Percentiles rank a stretch among this genome's conserved stretches.
phyloP scores from a whole-genome alignment of 2,113 vertebrate genomes.

The Anarrhichthys ocellatus region DNA sequence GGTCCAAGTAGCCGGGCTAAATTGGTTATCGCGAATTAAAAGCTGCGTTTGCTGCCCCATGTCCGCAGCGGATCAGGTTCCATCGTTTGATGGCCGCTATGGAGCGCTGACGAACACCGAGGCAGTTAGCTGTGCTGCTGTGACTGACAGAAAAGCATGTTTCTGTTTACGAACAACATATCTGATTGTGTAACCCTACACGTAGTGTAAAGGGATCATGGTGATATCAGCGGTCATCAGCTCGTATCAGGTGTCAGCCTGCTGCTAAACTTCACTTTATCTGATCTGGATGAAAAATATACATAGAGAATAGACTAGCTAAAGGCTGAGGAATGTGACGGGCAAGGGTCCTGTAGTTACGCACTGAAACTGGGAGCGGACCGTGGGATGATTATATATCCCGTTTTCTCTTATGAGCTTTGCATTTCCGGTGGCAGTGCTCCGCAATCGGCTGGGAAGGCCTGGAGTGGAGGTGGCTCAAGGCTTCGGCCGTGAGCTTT shows the following conservation, averaged over 20 bases:
- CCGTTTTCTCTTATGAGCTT: neutral
- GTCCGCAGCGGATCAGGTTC: conserved; percentile 46
- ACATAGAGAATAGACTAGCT: conserved; percentile 31
- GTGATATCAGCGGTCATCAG: conserved; percentile 33
- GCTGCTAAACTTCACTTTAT: conserved; percentile 40
- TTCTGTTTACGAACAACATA: conserved; percentile 34
- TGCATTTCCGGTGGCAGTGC: neutral
- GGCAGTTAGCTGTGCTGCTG: conserved; percentile 18
- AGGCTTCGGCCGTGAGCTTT: neutral
- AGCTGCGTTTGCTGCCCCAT: conserved; percentile 1
- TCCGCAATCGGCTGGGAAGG: neutral
- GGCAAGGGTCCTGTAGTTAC: neutral
- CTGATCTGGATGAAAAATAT: conserved; percentile 47
- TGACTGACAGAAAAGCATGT: conserved; percentile 39
- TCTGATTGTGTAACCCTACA: conserved; percentile 22
- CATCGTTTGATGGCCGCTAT: conserved; percentile 46
- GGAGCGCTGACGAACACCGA: conserved; percentile 39
- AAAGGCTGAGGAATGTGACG: conserved; percentile 43
- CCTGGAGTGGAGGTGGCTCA: neutral
- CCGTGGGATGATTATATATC: neutral
- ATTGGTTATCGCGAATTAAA: conserved; percentile 63
- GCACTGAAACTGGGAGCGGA: neutral
- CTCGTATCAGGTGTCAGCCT: conserved; percentile 34
- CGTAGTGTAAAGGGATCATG: conserved; percentile 8
- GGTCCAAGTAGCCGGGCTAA: conserved; percentile 57